These are phyloP conservation scores for Hydriomena furcata DNA, from an alignment of 2,888 invertebrate genomes.

Conservation along the genomic window DNA sequence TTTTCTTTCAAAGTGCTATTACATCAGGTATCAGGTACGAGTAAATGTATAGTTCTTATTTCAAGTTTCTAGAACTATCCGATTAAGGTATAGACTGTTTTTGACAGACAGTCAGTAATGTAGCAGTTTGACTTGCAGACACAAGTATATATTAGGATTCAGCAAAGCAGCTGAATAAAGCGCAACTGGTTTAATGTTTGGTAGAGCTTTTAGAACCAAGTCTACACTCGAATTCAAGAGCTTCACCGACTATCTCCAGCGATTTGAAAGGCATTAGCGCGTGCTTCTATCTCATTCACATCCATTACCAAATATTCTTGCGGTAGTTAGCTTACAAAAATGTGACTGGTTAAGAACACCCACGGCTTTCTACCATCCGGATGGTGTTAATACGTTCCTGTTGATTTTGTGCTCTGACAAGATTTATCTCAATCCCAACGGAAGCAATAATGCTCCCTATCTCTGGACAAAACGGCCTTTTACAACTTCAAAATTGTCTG, in stretches of 20 bases:
- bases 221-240: conserved; percentile 25
- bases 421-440: conserved; percentile 46
- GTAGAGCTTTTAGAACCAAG: conserved; percentile 14
- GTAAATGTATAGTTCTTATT: no score
- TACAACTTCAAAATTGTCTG: conserved; percentile 29
- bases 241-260: conserved; percentile 25
- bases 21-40: no score
- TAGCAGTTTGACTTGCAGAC: no score
- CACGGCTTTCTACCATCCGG: conserved; percentile 71
- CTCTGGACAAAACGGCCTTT: conserved; percentile 31
- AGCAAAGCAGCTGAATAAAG: conserved; percentile 17
- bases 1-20: no score
- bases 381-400: conserved; percentile 76
- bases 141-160: neutral
- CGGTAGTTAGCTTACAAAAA: conserved; percentile 65
- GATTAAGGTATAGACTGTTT: no score
- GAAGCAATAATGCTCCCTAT: conserved; percentile 60
- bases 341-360: conserved; percentile 76
- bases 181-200: conserved; percentile 12
- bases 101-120: no score
- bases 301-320: conserved; percentile 64
- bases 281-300: conserved; percentile 47
- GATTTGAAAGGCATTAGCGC: conserved; percentile 35
- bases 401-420: conserved; percentile 68
- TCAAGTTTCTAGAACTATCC: no score